Percentiles rank a stretch among this genome's conserved stretches.
Evolutionary conservation across 2,888 invertebrate species (phyloP).

Genomic region (Mycalesis mineus): DNA sequence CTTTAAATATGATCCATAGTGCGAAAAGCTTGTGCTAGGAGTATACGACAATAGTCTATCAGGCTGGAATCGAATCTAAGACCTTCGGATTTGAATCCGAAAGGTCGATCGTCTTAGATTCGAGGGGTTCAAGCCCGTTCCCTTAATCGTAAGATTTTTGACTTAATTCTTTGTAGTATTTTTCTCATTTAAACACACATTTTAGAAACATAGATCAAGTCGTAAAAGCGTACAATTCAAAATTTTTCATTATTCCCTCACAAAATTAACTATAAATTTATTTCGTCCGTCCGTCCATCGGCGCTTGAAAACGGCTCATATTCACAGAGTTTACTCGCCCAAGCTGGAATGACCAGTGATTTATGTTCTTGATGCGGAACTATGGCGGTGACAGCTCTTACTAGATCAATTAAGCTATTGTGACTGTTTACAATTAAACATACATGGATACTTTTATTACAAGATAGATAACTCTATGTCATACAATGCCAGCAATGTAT

Average conservation of each 20-base stretch:
- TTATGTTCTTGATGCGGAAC: conserved; percentile 26
- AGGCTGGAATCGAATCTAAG: too few species aligned
- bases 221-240: neutral
- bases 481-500: neutral
- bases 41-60: too few species aligned
- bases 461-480: neutral
- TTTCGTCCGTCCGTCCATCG: conserved; percentile 16
- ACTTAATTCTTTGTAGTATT: too few species aligned
- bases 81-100: too few species aligned
- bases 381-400: conserved; percentile 20
- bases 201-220: too few species aligned
- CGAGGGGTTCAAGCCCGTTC: too few species aligned
- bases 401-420: conserved; percentile 7
- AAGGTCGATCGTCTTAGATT: too few species aligned
- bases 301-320: conserved; percentile 19
- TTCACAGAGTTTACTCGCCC: conserved; percentile 24
- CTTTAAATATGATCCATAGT: too few species aligned
- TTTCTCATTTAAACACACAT: too few species aligned
- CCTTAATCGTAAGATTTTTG: too few species aligned
- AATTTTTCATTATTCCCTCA: neutral
- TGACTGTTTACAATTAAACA: neutral
- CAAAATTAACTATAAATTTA: conserved; percentile 19
- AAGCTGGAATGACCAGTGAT: conserved; percentile 31
- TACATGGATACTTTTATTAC: neutral
- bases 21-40: too few species aligned